Percentiles rank a stretch among this genome's conserved stretches.
Evolutionary conservation across 1,140 invertebrate genomes (phyloP).

Genomic region (Cyclargus thomasi): DNA sequence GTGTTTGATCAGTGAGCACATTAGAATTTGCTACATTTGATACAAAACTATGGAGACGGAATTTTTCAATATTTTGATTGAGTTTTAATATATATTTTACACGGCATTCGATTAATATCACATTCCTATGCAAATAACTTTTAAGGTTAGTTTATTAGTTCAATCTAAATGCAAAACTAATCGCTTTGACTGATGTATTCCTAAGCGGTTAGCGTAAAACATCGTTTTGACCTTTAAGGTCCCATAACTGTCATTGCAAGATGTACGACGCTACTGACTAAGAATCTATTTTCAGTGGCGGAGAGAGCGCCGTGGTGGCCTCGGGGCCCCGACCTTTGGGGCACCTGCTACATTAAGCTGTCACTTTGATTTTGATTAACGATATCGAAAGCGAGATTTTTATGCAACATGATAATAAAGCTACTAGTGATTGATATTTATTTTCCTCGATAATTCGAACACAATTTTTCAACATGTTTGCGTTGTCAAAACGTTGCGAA

Average conservation of each 20-base stretch:
- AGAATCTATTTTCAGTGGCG: slow-evolving; percentile 2
- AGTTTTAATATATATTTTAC: neutral
- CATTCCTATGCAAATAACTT: neutral
- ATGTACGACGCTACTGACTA: neutral
- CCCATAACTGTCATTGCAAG: slow-evolving; percentile 2
- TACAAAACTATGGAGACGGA: slow-evolving; percentile 44
- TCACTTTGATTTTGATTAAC: neutral
- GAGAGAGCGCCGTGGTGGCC: neutral
- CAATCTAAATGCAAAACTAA: neutral
- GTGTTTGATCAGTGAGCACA: slow-evolving; percentile 74
- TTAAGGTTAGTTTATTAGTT: neutral
- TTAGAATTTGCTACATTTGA: slow-evolving; percentile 63
- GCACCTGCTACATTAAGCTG: neutral
- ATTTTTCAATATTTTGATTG: slow-evolving; percentile 29
- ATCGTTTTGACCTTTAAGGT: neutral
- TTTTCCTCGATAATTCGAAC: too few species aligned
- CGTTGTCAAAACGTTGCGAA: slow-evolving; percentile 5
- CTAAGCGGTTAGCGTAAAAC: neutral
- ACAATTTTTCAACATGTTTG: neutral
- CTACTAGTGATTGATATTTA: neutral
- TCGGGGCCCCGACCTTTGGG: neutral
- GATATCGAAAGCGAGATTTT: neutral
- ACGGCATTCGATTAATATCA: neutral
- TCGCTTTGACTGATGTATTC: slow-evolving; percentile 1
- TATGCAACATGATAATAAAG: neutral